Conservation (phyloP, 2,888 invertebrate genomes). For the Herminia tarsipennalis region DNA sequence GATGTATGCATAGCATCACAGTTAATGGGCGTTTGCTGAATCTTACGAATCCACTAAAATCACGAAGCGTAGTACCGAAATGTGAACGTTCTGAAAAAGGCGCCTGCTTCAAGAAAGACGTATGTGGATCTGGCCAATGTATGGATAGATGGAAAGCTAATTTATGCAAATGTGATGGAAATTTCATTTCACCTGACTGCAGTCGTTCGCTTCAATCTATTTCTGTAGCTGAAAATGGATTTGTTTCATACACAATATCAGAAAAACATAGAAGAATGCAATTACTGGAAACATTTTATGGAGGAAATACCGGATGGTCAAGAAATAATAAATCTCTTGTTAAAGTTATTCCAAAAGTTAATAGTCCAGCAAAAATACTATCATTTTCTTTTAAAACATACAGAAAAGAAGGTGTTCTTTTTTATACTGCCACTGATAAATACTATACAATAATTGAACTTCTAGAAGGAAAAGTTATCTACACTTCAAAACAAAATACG, state of each 20-base stretch:
- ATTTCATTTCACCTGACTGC: slow-evolving; percentile 92
- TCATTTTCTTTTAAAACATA: slow-evolving; percentile 93
- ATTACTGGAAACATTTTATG: slow-evolving; percentile 91
- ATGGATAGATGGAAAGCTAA: slow-evolving; percentile 94
- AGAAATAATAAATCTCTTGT: slow-evolving; percentile 57
- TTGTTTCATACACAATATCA: slow-evolving; percentile 91
- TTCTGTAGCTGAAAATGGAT: slow-evolving; percentile 91
- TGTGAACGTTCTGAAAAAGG: slow-evolving; percentile 90
- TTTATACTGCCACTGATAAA: slow-evolving; percentile 94
- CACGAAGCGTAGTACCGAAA: slow-evolving; percentile 90
- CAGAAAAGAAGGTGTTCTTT: slow-evolving; percentile 91
- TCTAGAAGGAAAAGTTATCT: slow-evolving; percentile 90
- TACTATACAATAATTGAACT: slow-evolving; percentile 94
- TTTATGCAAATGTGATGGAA: slow-evolving; percentile 89
- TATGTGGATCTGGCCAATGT: slow-evolving; percentile 88
- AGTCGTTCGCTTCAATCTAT: slow-evolving; percentile 91
- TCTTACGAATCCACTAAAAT: slow-evolving; percentile 90
- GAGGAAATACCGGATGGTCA: slow-evolving; percentile 90
- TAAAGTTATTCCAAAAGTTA: slow-evolving; percentile 65
- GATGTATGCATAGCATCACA: slow-evolving; percentile 96
- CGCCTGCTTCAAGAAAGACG: slow-evolving; percentile 86
- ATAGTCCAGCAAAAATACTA: slow-evolving; percentile 88
- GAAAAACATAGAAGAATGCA: slow-evolving; percentile 95
- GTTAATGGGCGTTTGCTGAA: slow-evolving; percentile 95
- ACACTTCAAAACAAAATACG: slow-evolving; percentile 91